Base-by-base conservation (phyloP, 53 echinoderm and acorn worm species). In the Astropecten irregularis region DNA sequence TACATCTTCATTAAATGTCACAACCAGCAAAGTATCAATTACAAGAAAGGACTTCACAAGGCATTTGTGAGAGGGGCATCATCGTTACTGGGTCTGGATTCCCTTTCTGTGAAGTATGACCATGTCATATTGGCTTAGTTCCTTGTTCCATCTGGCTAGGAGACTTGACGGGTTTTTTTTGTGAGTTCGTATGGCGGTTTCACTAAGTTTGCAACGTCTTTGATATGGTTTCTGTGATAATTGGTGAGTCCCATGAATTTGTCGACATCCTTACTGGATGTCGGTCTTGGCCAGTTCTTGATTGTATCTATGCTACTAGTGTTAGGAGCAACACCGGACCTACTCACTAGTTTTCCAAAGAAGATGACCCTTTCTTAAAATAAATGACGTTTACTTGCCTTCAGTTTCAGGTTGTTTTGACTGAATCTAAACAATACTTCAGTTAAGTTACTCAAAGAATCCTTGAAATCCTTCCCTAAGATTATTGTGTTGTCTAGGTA, bases 51-150 rank as follows among this genome's bases (percentile, higher is more conserved):
- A 52, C 16, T 9, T 52, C 52, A 52, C 52, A 15, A 15, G 52
- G 52, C 7, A 52, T 52, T 20, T 73, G 71, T 8, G 74, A 66
- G 11, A 83, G 63, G n/a, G 0, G 89, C 54, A 20, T 74, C 57
- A 9, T 84, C 89, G 37, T 77, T 42, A 11, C 21, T 30, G 18
- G 87, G 91, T 21, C 68, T 56, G 49, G n/a, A 29, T 49, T 42
- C 42, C 42, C 42, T 42, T 42, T 42, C 42, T 42, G 11, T 42
- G 42, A 42, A 42, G 42, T 42, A 95, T 91, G 1, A 56, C 26
- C 54, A 95, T 88, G 40, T 92, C 65, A 31, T 83, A 95, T 40
- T 88, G 86, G 15, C 76, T 56, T 0, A 92, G 71, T 27, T 90
- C 74, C 20, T 88, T 92, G 9, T 92, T 79, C 92, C 95, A 87